Base-by-base conservation (phyloP, 1,140 invertebrate genomes). In the Oryzaephilus surinamensis region DNA sequence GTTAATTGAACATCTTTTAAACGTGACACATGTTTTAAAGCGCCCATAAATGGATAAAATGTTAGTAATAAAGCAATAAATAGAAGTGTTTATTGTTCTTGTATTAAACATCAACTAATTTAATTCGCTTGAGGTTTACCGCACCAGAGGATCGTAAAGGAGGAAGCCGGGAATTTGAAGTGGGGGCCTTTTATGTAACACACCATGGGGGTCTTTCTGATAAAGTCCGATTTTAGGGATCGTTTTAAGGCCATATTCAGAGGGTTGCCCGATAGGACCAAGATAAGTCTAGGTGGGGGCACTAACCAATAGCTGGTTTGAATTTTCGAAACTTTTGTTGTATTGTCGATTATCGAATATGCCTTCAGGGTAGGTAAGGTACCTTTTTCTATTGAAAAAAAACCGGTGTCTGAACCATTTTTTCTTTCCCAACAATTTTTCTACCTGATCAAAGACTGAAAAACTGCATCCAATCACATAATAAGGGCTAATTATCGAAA, bases 41-140 rank as follows among this genome's bases (percentile, higher is more conserved):
- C n/a, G n/a, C n/a, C n/a, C n/a, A n/a, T n/a, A n/a, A n/a, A n/a
- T n/a, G n/a, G n/a, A n/a, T n/a, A n/a, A n/a, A n/a, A n/a, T n/a
- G n/a, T n/a, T n/a, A n/a, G n/a, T n/a, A n/a, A n/a, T n/a, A n/a
- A n/a, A n/a, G n/a, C n/a, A n/a, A n/a, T n/a, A n/a, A n/a, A n/a
- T n/a, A n/a, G n/a, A n/a, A n/a, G n/a, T n/a, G n/a, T n/a, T n/a
- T n/a, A n/a, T n/a, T n/a, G n/a, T n/a, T n/a, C n/a, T n/a, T n/a
- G n/a, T n/a, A n/a, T n/a, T n/a, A n/a, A n/a, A n/a, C n/a, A n/a
- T n/a, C 44, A 30, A 55, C 53, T 55, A 52, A 55, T 50, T 55
- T 50, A 48, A 45, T 51, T 48, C 45, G 52, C n/a, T 51, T 50
- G 43, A 48, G 43, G 42, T 48, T 44, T 51, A 43, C 43, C 48